These are phyloP conservation scores for Acanthoscelides obtectus DNA, from an alignment of 2,888 invertebrate genomes.

Conservation along the genomic window DNA sequence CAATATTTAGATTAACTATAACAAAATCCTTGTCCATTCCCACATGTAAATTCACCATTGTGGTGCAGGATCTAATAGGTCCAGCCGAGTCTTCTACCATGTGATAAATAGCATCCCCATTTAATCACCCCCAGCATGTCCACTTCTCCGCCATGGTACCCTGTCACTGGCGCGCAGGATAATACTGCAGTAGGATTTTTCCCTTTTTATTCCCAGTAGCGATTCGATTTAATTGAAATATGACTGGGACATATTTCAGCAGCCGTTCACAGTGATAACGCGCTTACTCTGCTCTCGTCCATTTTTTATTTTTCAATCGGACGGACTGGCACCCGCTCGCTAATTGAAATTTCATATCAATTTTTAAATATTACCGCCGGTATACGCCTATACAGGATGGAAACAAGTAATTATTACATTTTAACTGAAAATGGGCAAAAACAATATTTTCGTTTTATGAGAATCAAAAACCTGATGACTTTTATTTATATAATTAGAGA, in stretches of 20 bases:
- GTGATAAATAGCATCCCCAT: not conserved
- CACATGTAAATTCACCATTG: too few relatives aligned
- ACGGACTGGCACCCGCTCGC: slow-evolving; percentile 1
- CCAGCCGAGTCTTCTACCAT: not conserved
- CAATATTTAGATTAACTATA: too few relatives aligned
- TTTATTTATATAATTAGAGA: too few relatives aligned
- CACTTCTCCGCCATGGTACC: not conserved
- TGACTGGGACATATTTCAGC: slow-evolving; percentile 33
- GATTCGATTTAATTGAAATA: slow-evolving; percentile 28
- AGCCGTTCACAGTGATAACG: slow-evolving; percentile 19
- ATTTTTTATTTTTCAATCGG: slow-evolving; percentile 14
- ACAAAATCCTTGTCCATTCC: too few relatives aligned
- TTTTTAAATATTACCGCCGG: slow-evolving; percentile 7
- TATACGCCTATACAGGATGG: not conserved
- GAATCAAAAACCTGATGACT: too few relatives aligned
- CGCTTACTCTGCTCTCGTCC: slow-evolving; percentile 6
- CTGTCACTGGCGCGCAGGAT: slow-evolving; percentile 14
- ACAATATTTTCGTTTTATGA: too few relatives aligned
- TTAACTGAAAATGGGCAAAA: too few relatives aligned
- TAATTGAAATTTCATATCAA: slow-evolving; percentile 18
- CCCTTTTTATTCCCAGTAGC: slow-evolving; percentile 32
- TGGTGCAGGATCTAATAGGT: too few relatives aligned
- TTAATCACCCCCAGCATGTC: not conserved
- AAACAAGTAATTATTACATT: too few relatives aligned
- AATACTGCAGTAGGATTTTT: slow-evolving; percentile 32